phyloP scores from a whole-genome alignment of 1,140 invertebrate genomes.

The Hylaeus anthracinus region DNA sequence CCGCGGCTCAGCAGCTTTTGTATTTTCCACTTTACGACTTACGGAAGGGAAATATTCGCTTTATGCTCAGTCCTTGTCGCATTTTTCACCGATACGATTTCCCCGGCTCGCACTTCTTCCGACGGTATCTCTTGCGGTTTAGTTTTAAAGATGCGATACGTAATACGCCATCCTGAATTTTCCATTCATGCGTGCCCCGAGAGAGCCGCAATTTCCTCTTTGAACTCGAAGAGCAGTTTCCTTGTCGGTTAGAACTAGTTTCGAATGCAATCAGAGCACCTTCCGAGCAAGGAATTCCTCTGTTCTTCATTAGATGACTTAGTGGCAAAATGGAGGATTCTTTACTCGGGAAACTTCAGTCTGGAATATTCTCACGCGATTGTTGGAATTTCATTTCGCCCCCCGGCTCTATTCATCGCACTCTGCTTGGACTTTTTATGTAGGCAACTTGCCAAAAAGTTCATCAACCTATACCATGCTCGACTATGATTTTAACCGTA shows the following conservation, averaged over 20 bases:
- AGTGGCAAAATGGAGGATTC: conserved; percentile 12
- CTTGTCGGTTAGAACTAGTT: conserved; percentile 15
- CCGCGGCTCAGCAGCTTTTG: not conserved
- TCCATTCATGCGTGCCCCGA: not conserved
- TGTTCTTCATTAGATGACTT: conserved; percentile 16
- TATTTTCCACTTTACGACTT: not conserved
- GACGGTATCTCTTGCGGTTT: not conserved
- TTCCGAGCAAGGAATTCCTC: not conserved
- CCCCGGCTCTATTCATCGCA: not conserved
- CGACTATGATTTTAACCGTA: conserved; percentile 2
- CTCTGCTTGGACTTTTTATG: not conserved
- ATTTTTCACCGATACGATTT: not conserved
- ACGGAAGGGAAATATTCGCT: not conserved
- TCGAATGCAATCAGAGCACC: conserved; percentile 14
- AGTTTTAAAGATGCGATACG: conserved; percentile 4
- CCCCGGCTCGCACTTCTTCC: not conserved
- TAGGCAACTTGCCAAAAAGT: conserved; percentile 5
- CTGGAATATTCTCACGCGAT: not conserved
- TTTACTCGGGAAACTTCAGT: not conserved
- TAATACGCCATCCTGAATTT: conserved; percentile 3
- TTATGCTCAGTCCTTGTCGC: not conserved
- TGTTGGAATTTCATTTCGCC: conserved; percentile 11
- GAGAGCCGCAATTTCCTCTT: conserved; percentile 19
- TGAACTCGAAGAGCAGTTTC: not conserved
- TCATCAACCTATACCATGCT: not conserved